Evolutionary conservation across 2,113 vertebrate species (phyloP).

Genomic region (Centropus bengalensis): DNA sequence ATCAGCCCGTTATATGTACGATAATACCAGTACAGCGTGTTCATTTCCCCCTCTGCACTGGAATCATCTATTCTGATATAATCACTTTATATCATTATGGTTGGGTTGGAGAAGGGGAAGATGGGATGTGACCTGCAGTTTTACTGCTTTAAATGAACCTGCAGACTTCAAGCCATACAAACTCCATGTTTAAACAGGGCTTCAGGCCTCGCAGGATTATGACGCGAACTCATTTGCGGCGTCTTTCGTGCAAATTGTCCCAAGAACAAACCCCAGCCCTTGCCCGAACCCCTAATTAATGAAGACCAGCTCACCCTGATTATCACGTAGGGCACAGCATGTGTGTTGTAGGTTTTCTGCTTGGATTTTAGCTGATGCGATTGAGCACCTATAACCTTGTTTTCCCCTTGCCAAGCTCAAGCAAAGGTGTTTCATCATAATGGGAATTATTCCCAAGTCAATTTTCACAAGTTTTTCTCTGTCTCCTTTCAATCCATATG

Average conservation of each 20-base stretch:
- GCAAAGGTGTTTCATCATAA: constrained; percentile 61
- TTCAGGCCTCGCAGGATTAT: constrained; percentile 14
- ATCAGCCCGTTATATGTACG: background rate
- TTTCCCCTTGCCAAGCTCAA: constrained; percentile 37
- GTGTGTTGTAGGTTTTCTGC: constrained; percentile 14
- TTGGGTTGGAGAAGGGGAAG: background rate
- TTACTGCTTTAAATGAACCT: constrained; percentile 9
- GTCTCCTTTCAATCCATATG: background rate
- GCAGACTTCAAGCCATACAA: constrained; percentile 12
- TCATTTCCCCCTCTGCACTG: background rate
- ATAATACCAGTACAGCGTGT: background rate
- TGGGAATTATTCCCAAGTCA: constrained; percentile 50
- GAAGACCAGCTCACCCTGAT: constrained; percentile 30
- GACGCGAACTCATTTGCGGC: background rate
- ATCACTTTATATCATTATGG: background rate
- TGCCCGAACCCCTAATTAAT: constrained; percentile 36
- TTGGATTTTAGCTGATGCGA: background rate
- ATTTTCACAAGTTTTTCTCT: constrained; percentile 54
- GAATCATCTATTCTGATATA: background rate
- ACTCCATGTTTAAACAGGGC: background rate
- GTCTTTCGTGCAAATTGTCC: background rate
- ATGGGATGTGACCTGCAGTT: constrained; percentile 2
- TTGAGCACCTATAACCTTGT: constrained; percentile 47
- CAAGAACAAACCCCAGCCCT: constrained; percentile 15
- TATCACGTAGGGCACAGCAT: constrained; percentile 16